phyloP scores from a whole-genome alignment of 2,888 invertebrate species.

The Apodemia zela region DNA sequence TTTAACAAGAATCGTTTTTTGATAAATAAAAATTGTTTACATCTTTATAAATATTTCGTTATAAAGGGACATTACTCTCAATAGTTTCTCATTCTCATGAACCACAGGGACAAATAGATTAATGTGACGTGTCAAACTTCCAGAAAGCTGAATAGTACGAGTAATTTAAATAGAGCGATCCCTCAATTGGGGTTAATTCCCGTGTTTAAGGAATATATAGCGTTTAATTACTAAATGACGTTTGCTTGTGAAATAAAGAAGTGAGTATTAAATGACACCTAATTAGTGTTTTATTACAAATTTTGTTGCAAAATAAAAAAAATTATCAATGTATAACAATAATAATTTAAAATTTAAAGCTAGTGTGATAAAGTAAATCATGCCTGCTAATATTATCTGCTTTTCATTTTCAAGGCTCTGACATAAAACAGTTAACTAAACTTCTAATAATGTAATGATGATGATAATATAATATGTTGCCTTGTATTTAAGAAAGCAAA shows the following conservation, averaged over 20 bases:
- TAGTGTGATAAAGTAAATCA: too few relatives aligned
- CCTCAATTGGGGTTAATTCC: constrained; percentile 80
- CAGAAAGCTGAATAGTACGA: constrained; percentile 76
- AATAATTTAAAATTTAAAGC: too few relatives aligned
- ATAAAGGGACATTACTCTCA: neutral
- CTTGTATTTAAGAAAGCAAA: too few relatives aligned
- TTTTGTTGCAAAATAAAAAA: too few relatives aligned
- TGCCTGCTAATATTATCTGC: too few relatives aligned
- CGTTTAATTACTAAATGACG: constrained; percentile 66
- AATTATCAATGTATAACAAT: too few relatives aligned
- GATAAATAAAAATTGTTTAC: neutral
- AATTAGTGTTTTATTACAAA: neutral
- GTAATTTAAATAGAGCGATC: constrained; percentile 79
- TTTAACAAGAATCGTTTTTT: neutral
- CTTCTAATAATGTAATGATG: too few relatives aligned
- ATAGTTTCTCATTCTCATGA: constrained; percentile 34
- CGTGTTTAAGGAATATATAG: constrained; percentile 77
- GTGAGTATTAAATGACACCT: constrained; percentile 29
- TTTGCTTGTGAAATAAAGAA: constrained; percentile 39
- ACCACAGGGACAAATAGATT: constrained; percentile 53
- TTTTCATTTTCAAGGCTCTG: too few relatives aligned
- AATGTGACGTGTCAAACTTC: constrained; percentile 72
- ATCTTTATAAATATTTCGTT: neutral
- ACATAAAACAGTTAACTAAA: too few relatives aligned
- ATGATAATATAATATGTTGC: too few relatives aligned